Evolutionary conservation across 2,797 vertebrate species (phyloP), one percentile per base, ranked within the genome.

Genomic region (Centroberyx gerrardi): DNA sequence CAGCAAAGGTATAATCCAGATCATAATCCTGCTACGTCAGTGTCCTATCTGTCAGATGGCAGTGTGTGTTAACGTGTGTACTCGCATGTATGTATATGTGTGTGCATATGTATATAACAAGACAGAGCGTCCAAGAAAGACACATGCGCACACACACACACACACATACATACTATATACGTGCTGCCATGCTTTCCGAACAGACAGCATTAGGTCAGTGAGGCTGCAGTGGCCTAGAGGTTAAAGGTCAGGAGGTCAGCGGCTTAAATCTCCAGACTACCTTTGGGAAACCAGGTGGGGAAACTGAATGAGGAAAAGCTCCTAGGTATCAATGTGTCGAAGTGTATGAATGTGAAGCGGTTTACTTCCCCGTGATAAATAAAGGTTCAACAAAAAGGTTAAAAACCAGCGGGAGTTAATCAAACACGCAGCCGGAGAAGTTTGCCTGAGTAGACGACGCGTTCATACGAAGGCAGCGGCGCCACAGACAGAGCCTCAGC

Each of bases 21-120:
- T 62, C 53, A 61, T 54, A 62, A 81, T 68, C 48, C 53, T 14
- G 60, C 62, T 52, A 60, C 14, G 22, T 22, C 22, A 22, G 31
- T 62, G 27, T 33, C 12, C 18, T 33, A 28, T 22, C 22, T 22
- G 22, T 56, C 17, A 64, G 15, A 55, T 22, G 31, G 36, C 13
- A 22, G 54, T 14, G 62, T 76, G 52, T 44, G 31, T 62, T 42
- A 38, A 74, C 33, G 4, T 7, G 8, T 31, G 56, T 49, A 51
- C 31, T 22, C 40, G 54, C 2, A 2, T 28, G 15, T 22, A 22
- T n/a, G 22, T 31, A 8, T 22, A 22, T 22, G 22, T 40, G 40
- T 7, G 40, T 38, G 22, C 22, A 22, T 22, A 22, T 22, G 22
- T 22, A 22, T 22, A 22, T 22, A 22, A 22, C 22, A 22, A 22